Evolutionary conservation across 2,888 invertebrate species (phyloP).

Genomic region (Drosophila histrio): DNA sequence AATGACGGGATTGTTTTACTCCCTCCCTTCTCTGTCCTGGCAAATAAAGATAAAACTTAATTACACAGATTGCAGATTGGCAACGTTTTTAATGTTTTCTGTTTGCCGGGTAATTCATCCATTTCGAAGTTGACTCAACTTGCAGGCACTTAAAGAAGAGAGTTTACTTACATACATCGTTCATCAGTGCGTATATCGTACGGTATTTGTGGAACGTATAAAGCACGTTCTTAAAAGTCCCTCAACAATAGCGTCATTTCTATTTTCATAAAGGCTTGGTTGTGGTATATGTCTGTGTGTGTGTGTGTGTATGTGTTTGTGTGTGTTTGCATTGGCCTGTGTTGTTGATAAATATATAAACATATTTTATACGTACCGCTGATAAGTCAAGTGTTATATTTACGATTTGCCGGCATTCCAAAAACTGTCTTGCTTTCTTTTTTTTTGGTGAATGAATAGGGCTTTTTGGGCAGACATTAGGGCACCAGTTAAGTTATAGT

Average conservation of each 20-base stretch:
- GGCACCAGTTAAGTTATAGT: slow-evolving; percentile 10
- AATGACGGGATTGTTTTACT: slow-evolving; percentile 31
- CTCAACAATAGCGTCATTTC: slow-evolving; percentile 71
- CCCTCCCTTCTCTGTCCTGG: background rate
- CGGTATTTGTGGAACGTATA: slow-evolving; percentile 19
- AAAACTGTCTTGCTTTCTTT: slow-evolving; percentile 1
- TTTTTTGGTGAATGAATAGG: slow-evolving; percentile 28
- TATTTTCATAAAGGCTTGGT: slow-evolving; percentile 71
- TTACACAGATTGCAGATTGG: slow-evolving; percentile 44
- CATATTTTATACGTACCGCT: slow-evolving; percentile 28
- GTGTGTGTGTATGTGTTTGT: slow-evolving; percentile 21
- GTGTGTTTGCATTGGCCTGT: slow-evolving; percentile 45
- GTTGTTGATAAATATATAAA: slow-evolving; percentile 60
- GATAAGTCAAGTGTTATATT: slow-evolving; percentile 48
- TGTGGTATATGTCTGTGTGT: slow-evolving; percentile 27
- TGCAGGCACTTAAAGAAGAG: slow-evolving; percentile 19
- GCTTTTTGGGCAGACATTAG: slow-evolving; percentile 26
- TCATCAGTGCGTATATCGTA: background rate
- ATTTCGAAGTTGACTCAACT: slow-evolving; percentile 35
- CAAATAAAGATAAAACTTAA: slow-evolving; percentile 65
- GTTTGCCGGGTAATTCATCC: slow-evolving; percentile 46
- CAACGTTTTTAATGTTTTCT: slow-evolving; percentile 4
- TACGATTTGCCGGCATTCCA: slow-evolving; percentile 41
- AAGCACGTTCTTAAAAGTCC: slow-evolving; percentile 31
- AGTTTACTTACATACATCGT: slow-evolving; percentile 1